Evolutionary conservation across 2,113 vertebrate genomes (phyloP).

Genomic region (Hoplias malabaricus): DNA sequence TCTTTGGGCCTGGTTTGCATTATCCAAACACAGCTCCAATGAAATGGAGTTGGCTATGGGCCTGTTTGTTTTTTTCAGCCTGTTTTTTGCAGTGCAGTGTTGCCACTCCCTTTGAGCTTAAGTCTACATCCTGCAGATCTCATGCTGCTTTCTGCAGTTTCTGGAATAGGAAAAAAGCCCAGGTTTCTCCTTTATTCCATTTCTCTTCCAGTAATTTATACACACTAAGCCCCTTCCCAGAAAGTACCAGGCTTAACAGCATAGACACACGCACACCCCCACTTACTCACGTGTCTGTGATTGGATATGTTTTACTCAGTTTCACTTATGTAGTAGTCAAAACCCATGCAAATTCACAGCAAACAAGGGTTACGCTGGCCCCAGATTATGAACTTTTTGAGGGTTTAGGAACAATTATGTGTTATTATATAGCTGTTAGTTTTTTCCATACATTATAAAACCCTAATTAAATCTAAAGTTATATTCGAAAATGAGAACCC

Average conservation of each 20-base stretch:
- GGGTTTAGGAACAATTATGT: too few relatives aligned
- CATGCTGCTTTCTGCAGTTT: not conserved
- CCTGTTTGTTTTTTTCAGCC: not conserved
- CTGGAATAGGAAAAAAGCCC: not conserved
- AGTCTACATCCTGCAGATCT: not conserved
- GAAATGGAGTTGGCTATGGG: not conserved
- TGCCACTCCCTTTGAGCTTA: not conserved
- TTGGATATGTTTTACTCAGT: not conserved
- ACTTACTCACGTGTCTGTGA: not conserved
- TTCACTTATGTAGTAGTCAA: not conserved
- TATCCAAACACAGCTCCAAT: not conserved
- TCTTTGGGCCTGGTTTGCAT: not conserved
- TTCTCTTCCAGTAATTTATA: not conserved
- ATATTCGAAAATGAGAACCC: too few relatives aligned
- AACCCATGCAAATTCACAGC: not conserved
- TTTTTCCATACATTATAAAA: too few relatives aligned
- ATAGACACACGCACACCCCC: conserved; percentile 1
- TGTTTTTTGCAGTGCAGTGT: not conserved
- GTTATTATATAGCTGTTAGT: too few relatives aligned
- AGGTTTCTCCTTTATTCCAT: not conserved
- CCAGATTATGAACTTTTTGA: too few relatives aligned
- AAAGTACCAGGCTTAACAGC: not conserved
- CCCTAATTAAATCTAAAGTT: too few relatives aligned
- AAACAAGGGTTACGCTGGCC: too few relatives aligned
- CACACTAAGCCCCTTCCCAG: conserved; percentile 4